Evolutionary conservation across 1,140 invertebrate genomes (phyloP), one percentile per base, ranked within the genome.

Genomic region (Tetraneura akinire): DNA sequence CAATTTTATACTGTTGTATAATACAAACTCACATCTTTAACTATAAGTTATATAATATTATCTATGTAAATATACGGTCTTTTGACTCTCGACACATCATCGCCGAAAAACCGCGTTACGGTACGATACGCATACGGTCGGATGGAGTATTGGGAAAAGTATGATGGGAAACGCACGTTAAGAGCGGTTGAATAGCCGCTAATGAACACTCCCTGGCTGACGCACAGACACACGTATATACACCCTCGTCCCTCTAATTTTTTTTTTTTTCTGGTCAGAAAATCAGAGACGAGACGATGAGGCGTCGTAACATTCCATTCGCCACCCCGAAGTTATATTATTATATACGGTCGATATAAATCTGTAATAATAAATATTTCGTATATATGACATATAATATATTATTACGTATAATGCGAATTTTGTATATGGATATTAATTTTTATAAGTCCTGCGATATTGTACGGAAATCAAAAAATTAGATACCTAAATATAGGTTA

Each of bases 151-250:
- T 37, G 32, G 32, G 32, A 8, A 37, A 37, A 37, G 32, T n/a
- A n/a, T n/a, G n/a, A n/a, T 37, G 32, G 32, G 32, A 37, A 37
- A 37, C 26, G 51, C 49, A 49, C 71, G 51, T 37, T 74, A 74
- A 74, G 51, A 74, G 71, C 71, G 23, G 71, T 74, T 74, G 71
- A 74, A 74, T 74, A 74, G 71, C 49, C 71, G 51, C 71, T 74
- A 74, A 74, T 55, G 71, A 74, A 53, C 71, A 49, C n/a, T 42
- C 71, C 71, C 68, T 53, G 68, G 45, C 68, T 16, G 60, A 62
- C 60, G 9, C 13, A 18, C 57, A 3, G 1, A 9, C 62, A 42
- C 18, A 32, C 32, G 29, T n/a, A n/a, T n/a, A 14, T 13, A 6
- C 62, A 21, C 62, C 62, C 62, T 42, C 62, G 32, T 74, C 71